Evolutionary conservation across 2,113 vertebrate genomes (phyloP).

Genomic region (Oenanthe melanoleuca): DNA sequence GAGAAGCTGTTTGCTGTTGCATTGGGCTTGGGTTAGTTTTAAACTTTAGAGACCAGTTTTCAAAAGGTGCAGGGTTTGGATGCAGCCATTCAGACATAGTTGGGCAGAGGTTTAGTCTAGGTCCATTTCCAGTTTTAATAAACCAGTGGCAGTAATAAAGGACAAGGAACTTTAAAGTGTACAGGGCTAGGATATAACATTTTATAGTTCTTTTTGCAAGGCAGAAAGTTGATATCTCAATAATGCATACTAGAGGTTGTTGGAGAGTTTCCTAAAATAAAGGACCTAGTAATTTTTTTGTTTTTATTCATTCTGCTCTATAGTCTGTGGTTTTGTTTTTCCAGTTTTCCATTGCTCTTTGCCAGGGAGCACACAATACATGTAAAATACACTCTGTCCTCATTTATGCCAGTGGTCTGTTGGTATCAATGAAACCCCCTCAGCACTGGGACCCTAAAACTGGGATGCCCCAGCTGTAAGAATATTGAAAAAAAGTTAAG

Average conservation of each 20-base stretch:
- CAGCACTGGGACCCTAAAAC: not conserved
- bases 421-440: not conserved
- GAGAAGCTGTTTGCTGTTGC: not conserved
- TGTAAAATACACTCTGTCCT: not conserved
- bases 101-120: not conserved
- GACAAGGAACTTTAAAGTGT: not conserved
- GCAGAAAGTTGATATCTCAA: constrained; percentile 24
- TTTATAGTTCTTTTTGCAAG: constrained; percentile 20
- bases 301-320: not conserved
- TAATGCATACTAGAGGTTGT: not conserved
- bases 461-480: not conserved
- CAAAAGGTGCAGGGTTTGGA: not conserved
- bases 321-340: not conserved
- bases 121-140: constrained; percentile 29
- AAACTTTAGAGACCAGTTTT: not conserved
- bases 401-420: not conserved
- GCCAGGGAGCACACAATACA: not conserved
- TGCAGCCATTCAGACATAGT: not conserved
- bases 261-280: constrained; percentile 21
- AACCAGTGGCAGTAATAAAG: not conserved
- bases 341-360: not conserved
- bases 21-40: not conserved
- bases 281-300: not conserved
- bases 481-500: not conserved
- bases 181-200: not conserved